Conservation (phyloP, 1,140 invertebrate genomes). For the Pantala flavescens region DNA sequence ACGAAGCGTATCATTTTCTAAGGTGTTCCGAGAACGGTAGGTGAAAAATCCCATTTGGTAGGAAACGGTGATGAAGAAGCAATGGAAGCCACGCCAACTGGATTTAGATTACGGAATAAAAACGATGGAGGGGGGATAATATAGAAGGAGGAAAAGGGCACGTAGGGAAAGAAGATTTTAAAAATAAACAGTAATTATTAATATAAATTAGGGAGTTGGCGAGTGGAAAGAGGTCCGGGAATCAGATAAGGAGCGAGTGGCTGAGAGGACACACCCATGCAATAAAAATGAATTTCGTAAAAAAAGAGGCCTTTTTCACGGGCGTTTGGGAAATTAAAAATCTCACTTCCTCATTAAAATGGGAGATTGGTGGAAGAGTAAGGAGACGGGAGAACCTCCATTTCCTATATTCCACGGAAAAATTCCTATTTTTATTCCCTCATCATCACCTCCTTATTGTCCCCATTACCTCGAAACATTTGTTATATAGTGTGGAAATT, state of each 20-base stretch:
- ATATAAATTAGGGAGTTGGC: background rate
- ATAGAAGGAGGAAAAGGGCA: background rate
- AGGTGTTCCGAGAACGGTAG: no score
- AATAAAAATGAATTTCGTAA: constrained; percentile 6
- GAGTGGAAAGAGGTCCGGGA: background rate
- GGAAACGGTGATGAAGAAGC: background rate
- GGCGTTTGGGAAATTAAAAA: constrained; percentile 9
- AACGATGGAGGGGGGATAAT: background rate
- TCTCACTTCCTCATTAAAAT: background rate
- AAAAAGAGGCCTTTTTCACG: background rate
- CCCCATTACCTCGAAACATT: no score
- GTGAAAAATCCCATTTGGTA: no score
- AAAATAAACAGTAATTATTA: constrained; percentile 11
- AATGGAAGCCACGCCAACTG: background rate
- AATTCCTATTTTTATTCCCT: no score
- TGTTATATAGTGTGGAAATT: no score
- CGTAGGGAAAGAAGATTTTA: background rate
- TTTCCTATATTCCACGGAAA: no score
- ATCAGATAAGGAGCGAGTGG: background rate
- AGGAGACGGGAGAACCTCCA: no score
- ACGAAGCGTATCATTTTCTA: no score
- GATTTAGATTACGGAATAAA: background rate
- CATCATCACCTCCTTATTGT: no score
- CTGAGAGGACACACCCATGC: constrained; percentile 2
- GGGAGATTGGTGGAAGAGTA: no score